Conservation (phyloP, 2,797 vertebrate genomes). For the Buceros bicornis region DNA sequence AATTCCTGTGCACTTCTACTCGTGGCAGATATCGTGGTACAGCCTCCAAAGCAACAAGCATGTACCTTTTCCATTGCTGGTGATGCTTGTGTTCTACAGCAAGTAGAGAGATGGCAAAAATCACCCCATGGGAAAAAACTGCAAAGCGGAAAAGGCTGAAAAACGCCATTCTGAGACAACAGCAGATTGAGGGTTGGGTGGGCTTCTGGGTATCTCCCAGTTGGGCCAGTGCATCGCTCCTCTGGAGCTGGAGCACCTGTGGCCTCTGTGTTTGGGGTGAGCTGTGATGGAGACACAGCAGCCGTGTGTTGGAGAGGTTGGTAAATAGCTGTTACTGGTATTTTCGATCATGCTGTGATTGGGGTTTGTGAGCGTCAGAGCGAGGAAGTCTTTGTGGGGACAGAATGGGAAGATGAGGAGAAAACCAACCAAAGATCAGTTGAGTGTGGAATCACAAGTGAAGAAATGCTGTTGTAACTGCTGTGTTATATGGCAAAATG, state of each 20-base stretch:
- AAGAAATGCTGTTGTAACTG: background rate
- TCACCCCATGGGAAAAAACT: background rate
- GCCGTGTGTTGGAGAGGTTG: background rate
- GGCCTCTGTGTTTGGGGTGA: background rate
- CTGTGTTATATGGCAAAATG: background rate
- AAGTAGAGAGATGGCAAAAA: background rate
- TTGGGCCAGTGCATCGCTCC: accelerated
- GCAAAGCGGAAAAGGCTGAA: background rate
- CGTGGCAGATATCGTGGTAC: background rate
- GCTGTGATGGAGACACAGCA: background rate
- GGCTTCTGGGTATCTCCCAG: background rate
- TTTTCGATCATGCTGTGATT: background rate
- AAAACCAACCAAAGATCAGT: background rate
- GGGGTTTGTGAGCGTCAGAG: background rate
- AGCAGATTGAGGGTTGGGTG: background rate
- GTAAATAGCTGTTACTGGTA: background rate
- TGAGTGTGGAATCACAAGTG: background rate
- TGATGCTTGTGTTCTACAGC: background rate
- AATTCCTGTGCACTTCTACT: background rate
- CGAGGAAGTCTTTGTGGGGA: background rate
- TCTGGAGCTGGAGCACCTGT: background rate
- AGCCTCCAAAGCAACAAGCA: background rate
- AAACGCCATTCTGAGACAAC: background rate
- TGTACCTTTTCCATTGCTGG: background rate
- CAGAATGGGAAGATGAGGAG: background rate